A percentile compares a stretch with the other conserved stretches of the same genome.
These are phyloP conservation scores for Isichthys henryi DNA, from an alignment of 2,113 vertebrate species.

Conservation along the genomic window DNA sequence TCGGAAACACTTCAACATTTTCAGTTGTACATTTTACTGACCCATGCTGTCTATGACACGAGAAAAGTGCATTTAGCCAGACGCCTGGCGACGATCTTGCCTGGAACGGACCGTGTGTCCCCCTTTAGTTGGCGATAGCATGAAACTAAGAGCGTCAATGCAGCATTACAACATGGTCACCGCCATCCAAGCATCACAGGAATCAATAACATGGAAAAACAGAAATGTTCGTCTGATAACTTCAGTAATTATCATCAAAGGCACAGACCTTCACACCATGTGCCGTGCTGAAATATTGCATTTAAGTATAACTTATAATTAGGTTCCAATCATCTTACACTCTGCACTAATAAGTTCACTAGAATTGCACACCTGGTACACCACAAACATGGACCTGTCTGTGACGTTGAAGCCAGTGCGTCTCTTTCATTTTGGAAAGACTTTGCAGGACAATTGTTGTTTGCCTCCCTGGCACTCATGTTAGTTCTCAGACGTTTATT, in stretches of 20 bases:
- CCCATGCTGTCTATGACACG: neutral
- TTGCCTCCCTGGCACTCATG: neutral
- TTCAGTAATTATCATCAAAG: slow-evolving; percentile 5
- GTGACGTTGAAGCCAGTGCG: neutral
- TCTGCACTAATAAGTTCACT: neutral
- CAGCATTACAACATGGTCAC: neutral
- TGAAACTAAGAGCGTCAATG: no score
- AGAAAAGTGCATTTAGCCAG: neutral
- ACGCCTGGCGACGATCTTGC: neutral
- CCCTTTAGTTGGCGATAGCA: neutral
- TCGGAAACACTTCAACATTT: neutral
- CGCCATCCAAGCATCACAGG: neutral
- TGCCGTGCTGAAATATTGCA: neutral
- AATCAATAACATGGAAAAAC: neutral
- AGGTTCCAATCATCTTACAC: neutral
- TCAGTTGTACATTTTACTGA: neutral
- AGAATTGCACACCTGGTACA: no score
- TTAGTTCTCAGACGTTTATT: slow-evolving; percentile 4
- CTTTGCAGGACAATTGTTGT: neutral
- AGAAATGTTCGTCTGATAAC: neutral
- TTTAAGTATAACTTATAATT: neutral
- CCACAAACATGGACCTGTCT: neutral
- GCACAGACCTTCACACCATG: neutral
- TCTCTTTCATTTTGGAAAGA: neutral
- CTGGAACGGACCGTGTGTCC: neutral